Base-by-base conservation (phyloP, 1,140 invertebrate species). In the Panonychus citri region DNA sequence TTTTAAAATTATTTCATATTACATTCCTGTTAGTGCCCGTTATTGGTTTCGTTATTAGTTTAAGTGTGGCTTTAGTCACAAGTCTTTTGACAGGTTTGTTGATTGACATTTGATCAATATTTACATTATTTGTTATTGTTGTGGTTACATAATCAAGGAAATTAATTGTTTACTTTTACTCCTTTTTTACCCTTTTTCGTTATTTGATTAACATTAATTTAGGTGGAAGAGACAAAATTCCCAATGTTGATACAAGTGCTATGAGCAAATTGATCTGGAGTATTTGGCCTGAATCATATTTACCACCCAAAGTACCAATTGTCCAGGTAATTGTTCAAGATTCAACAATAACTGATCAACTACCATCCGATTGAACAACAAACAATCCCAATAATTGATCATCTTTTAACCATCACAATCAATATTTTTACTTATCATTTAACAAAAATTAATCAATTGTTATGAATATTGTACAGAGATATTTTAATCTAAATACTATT, bases 1-100 rank as follows among this genome's bases (percentile, higher is more conserved):
- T 57, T 8, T 26, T 60, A 3, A 25, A 27, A 17, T 27, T 60
- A 40, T 60, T 53, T 52, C 59, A 60, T 24, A 56, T 60, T 13
- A 51, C 59, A 19, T 60, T 52, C 54, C 48, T 60, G 40, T 50
- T 60, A 49, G 59, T 60, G 7, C 59, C 59, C n/a, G 52, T 57
- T 34, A 49, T 43, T 39, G 59, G 59, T 39, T 60, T 58, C 51
- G 13, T 60, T 8, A 57, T 60, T 30, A 53, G 57, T 54, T 43
- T 54, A 15, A 27, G 34, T 12, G 25, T 60, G 28, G 51, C 56
- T 19, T 5, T 57, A 12, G 37, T 57, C 43, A n/a, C 17, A 24
- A 59, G 56, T 21, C 19, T 59, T 25, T 30, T 56, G 1, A 50
- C 55, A 24, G 58, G 58, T 59, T 17, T 40, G 39, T n/a, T 12